phyloP scores from a whole-genome alignment of 2,113 vertebrate genomes.

The Pyxicephalus adspersus region DNA sequence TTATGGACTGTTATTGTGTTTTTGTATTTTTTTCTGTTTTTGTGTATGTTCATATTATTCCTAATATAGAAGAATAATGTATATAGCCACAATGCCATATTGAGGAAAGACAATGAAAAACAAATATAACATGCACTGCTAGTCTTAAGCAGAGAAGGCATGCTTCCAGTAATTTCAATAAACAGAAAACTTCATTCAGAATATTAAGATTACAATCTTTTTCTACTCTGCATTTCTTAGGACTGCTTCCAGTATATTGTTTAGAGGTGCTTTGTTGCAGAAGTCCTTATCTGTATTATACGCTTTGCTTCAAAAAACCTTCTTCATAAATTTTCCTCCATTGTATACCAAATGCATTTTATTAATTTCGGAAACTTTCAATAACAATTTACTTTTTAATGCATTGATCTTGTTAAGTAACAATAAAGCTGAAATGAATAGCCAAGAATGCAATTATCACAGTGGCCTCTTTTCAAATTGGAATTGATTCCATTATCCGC shows the following conservation, averaged over 20 bases:
- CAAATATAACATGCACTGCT: conserved; percentile 17
- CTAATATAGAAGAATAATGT: too few species aligned
- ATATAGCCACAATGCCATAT: not conserved
- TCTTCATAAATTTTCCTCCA: conserved; percentile 27
- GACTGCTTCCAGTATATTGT: conserved; percentile 35
- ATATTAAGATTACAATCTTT: conserved; percentile 43
- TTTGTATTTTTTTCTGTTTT: too few species aligned
- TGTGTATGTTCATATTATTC: too few species aligned
- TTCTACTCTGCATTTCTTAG: conserved; percentile 26
- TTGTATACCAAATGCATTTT: conserved; percentile 36
- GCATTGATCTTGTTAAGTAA: conserved; percentile 55
- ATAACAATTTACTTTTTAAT: conserved; percentile 54
- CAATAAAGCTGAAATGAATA: conserved; percentile 53
- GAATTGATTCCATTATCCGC: conserved; percentile 54
- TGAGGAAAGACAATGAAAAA: conserved; percentile 31
- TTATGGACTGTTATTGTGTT: too few species aligned
- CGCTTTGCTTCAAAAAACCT: conserved; percentile 10
- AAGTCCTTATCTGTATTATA: conserved; percentile 37
- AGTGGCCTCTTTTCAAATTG: conserved; percentile 47
- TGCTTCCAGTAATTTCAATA: not conserved
- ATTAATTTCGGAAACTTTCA: conserved; percentile 56
- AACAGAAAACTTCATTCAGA: conserved; percentile 9
- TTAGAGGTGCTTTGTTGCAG: conserved; percentile 24
- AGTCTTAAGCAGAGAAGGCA: not conserved
- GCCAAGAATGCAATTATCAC: conserved; percentile 48